Base-by-base conservation (phyloP, 1,140 invertebrate species). In the Drosophila kepulauana region DNA sequence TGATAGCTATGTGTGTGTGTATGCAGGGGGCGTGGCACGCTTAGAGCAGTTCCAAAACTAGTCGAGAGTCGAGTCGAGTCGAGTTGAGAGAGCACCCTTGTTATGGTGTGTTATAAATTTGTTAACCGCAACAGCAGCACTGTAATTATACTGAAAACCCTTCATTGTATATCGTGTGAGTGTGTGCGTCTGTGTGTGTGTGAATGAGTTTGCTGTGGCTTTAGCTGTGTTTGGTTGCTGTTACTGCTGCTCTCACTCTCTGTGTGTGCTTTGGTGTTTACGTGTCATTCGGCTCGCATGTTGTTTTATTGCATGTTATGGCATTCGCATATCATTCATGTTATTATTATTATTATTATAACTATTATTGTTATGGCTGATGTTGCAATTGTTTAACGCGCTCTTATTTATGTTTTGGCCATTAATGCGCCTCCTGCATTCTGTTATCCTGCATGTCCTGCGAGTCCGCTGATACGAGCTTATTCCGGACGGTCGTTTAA, bases 81-180 rank as follows among this genome's bases (percentile, higher is more conserved):
- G 20, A 25, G 20, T 25, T 25, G 41, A 30, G 20, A 45, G 63
- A 43, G 13, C 76, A 38, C 48, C 49, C 79, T 81, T 70, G 82
- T 79, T 81, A 71, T 72, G 72, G 38, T 61, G 59, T 71, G 75
- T 72, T 85, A 85, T 89, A 88, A 88, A 88, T 88, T 85, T 71
- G 85, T 89, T 85, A 88, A 88, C 85, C 85, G 51, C 85, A 88
- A 70, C 62, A 79, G 73, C 84, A 81, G 79, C 76, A 79, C 70
- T 84, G 68, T 86, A 86, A 86, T 86, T 86, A 86, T 82, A 74
- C 79, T 79, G 78, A 76, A 76, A 79, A 63, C 46, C 67, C 63
- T 35, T 57, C 45, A 46, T 64, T 35, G 41, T 20, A 10, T 65
- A 38, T 41, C 59, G 30, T 16, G 6, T 25, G 5, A 3, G 20